Conservation (phyloP, 1,140 invertebrate genomes). For the Papilio helenus region DNA sequence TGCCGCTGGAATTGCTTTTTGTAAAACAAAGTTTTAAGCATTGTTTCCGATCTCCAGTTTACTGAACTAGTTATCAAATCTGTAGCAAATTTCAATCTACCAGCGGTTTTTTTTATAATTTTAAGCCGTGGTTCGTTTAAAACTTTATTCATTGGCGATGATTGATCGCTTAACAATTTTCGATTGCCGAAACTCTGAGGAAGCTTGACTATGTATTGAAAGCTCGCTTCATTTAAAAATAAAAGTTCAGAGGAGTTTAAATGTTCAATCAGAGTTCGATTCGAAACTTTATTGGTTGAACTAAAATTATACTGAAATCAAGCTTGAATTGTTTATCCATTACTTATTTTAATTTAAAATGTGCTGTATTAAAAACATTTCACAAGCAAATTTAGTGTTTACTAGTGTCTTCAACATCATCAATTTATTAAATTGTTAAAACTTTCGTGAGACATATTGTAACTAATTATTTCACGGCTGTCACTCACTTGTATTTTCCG, state of each 20-base stretch:
- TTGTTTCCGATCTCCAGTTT: constrained; percentile 14
- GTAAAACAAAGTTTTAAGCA: not conserved
- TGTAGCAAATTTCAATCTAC: constrained; percentile 12
- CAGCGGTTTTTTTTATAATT: not conserved
- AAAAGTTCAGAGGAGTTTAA: constrained; percentile 4
- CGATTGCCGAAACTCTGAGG: constrained; percentile 15
- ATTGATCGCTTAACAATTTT: constrained; percentile 34
- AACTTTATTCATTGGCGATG: constrained; percentile 31
- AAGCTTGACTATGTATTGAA: constrained; percentile 18
- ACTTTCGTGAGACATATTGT: too few relatives aligned
- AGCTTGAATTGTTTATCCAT: not conserved
- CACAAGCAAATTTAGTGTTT: not conserved
- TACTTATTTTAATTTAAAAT: not conserved
- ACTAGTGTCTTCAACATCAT: not conserved
- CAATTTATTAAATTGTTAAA: too few relatives aligned
- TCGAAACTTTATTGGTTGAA: not conserved
- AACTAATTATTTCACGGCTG: too few relatives aligned
- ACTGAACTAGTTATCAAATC: constrained; percentile 12
- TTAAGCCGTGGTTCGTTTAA: constrained; percentile 18
- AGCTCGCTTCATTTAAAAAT: constrained; percentile 17
- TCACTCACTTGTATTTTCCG: too few relatives aligned
- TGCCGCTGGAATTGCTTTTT: not conserved
- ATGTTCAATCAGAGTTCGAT: constrained; percentile 1
- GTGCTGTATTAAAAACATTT: not conserved
- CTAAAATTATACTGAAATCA: not conserved